Evolutionary conservation across 2,888 invertebrate genomes (phyloP).

Genomic region (Drosophila picticornis): DNA sequence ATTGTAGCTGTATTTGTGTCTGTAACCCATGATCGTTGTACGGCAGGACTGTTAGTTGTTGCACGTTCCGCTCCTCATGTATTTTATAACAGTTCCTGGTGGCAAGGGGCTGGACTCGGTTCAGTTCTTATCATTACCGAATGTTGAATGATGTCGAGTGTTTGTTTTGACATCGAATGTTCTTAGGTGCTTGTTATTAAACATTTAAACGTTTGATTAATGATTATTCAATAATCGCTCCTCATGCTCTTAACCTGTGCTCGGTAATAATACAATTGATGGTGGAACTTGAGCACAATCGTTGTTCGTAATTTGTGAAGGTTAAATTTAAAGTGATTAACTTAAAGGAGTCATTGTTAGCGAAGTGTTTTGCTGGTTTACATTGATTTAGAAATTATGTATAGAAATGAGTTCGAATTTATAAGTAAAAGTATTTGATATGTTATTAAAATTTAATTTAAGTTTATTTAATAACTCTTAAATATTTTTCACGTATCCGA

Average conservation of each 20-base stretch:
- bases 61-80: constrained; percentile 42
- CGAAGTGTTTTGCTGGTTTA: background rate
- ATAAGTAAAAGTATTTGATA: background rate
- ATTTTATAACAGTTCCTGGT: constrained; percentile 44
- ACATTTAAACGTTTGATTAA: constrained; percentile 75
- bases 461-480: background rate
- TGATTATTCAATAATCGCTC: constrained; percentile 57
- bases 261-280: constrained; percentile 8
- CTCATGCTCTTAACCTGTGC: constrained; percentile 25
- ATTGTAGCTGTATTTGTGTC: constrained; percentile 14
- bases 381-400: constrained; percentile 1
- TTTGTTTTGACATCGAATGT: constrained; percentile 84
- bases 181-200: constrained; percentile 62
- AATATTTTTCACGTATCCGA: accelerated
- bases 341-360: constrained; percentile 21
- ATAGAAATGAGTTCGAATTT: background rate
- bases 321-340: constrained; percentile 1
- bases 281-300: constrained; percentile 7
- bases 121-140: constrained; percentile 76
- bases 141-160: constrained; percentile 84
- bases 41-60: constrained; percentile 33
- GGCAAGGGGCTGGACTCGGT: constrained; percentile 20
- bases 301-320: constrained; percentile 1
- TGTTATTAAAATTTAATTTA: background rate
- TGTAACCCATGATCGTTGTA: constrained; percentile 51